Conservation (phyloP, 2,113 vertebrate species). For the Ancistrus triradiatus region DNA sequence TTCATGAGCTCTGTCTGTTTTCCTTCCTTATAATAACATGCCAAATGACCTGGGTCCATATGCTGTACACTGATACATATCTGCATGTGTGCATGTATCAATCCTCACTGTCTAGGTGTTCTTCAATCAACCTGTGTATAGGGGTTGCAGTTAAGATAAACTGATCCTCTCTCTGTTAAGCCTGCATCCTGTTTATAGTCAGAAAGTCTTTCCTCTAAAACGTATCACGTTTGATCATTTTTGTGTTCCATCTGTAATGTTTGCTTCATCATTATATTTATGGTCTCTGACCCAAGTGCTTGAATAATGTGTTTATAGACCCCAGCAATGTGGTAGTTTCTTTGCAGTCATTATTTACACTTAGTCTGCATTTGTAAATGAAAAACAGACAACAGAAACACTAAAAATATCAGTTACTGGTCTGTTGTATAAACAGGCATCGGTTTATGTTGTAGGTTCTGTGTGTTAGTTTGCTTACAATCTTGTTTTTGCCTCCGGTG, state of each 20-base stretch:
- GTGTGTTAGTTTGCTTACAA: no score
- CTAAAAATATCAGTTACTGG: no score
- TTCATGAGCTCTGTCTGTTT: slow-evolving; percentile 23
- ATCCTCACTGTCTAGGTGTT: slow-evolving; percentile 3
- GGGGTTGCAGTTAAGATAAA: no score
- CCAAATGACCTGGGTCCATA: background rate
- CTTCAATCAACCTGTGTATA: no score
- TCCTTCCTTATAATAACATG: slow-evolving; percentile 29
- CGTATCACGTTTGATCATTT: no score
- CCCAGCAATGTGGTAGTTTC: no score
- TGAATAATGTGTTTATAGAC: background rate
- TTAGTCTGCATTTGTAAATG: no score
- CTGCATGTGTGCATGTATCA: background rate
- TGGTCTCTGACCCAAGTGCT: slow-evolving; percentile 22
- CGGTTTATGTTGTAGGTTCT: no score
- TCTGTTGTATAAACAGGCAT: no score
- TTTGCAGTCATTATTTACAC: no score
- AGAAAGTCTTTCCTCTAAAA: background rate
- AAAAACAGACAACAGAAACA: no score
- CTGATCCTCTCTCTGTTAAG: slow-evolving; percentile 9
- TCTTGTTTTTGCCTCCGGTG: no score
- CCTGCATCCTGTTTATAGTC: background rate
- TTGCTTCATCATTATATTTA: slow-evolving; percentile 6
- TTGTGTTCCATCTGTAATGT: background rate
- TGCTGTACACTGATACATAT: background rate